Base-by-base conservation (phyloP, 2,113 vertebrate genomes). In the Catharus bicknelli region DNA sequence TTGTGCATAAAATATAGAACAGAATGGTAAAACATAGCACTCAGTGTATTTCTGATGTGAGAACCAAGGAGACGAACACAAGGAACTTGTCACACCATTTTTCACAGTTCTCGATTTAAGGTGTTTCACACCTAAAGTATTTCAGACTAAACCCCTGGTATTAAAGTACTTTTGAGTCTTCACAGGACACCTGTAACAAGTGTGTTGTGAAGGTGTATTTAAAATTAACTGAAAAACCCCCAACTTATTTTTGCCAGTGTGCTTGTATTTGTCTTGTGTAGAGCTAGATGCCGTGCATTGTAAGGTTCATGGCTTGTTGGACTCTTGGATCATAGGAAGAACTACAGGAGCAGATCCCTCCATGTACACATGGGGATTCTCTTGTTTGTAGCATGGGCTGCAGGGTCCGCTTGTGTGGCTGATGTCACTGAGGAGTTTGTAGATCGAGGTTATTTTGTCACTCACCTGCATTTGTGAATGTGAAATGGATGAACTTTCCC, bases 351-450 rank as follows among this genome's bases (percentile, higher is more conserved):
- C 10, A 53, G 30, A n/a, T 64, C 45, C 14, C 32, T 80, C 17
- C 1, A 0, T 27, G 9, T 12, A 3, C 23, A 5, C 7, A 0
- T 1, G 3, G 34, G 42, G 23, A 47, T 67, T 30, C 8, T 1
- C 36, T 59, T 62, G 10, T 69, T 72, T 26, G 22, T 66, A 66
- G n/a, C 14, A 8, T 30, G 16, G 36, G 10, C 61, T 51, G 17
- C 22, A 32, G 7, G 3, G 26, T 61, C 23, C 6, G 2, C 16
- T 40, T 84, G 27, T 6, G 2, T 34, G n/a, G 47, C 7, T 72
- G 27, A 7, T 63, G 42, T 36, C 2, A 1, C 1, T 25, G 21
- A 19, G 43, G 11, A 45, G 38, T 38, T 38, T 38, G 38, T 38
- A 36, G n/a, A 19, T 5, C 1, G 3, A 72, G 7, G 16, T 78